Conservation (phyloP, 2,797 vertebrate species). For the Danio jaintianensis region DNA sequence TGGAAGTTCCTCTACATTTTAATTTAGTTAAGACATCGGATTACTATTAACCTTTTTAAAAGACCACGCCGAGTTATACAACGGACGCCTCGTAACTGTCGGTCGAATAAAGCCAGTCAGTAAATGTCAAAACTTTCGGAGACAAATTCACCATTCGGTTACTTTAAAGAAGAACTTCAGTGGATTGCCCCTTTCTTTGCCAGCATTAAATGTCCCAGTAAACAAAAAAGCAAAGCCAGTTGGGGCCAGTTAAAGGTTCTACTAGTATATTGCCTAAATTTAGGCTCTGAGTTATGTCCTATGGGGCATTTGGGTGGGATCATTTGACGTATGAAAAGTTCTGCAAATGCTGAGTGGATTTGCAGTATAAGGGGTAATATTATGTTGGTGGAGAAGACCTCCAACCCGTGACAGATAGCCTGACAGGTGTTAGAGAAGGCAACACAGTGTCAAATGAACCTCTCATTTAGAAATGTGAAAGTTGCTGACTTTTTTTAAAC, state of each 20-base stretch:
- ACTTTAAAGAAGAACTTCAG: background rate
- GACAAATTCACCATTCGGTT: background rate
- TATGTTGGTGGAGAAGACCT: slow-evolving; percentile 80
- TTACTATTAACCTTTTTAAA: slow-evolving; percentile 45
- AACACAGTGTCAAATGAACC: slow-evolving; percentile 83
- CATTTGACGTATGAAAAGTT: slow-evolving; percentile 82
- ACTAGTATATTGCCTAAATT: slow-evolving; percentile 85
- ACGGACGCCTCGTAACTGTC: slow-evolving; percentile 2
- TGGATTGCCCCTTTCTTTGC: background rate
- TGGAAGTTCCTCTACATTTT: slow-evolving; percentile 38
- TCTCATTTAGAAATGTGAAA: slow-evolving; percentile 83
- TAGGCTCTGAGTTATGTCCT: slow-evolving; percentile 81
- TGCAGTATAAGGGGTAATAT: slow-evolving; percentile 77
- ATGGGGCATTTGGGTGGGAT: slow-evolving; percentile 78
- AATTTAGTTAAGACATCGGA: slow-evolving; percentile 40
- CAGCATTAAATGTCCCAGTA: slow-evolving; percentile 12
- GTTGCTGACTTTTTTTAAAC: slow-evolving; percentile 82
- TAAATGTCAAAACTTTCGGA: slow-evolving; percentile 34
- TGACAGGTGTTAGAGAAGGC: slow-evolving; percentile 87
- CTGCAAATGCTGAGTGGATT: slow-evolving; percentile 81
- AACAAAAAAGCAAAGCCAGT: slow-evolving; percentile 77
- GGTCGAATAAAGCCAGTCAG: slow-evolving; percentile 1
- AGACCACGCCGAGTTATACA: slow-evolving; percentile 22
- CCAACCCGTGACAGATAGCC: slow-evolving; percentile 84
- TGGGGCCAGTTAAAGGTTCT: slow-evolving; percentile 63